Conservation (phyloP, 2,888 invertebrate genomes). For the Drosophila aldrichi region DNA sequence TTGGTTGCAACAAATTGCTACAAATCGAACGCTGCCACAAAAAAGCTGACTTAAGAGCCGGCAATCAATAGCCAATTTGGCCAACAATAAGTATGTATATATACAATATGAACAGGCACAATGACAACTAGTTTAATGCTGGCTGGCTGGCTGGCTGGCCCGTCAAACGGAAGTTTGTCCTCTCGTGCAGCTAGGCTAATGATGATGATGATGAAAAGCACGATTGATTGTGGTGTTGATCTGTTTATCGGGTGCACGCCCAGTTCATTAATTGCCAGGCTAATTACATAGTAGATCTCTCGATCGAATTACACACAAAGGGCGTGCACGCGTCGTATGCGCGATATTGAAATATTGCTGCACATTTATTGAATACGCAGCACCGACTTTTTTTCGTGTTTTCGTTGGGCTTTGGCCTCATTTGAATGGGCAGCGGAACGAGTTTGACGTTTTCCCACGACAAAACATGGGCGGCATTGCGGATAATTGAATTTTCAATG, state of each 20-base stretch:
- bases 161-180: constrained; percentile 44
- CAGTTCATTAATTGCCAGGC: constrained; percentile 22
- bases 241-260: constrained; percentile 26
- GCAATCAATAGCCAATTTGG: constrained; percentile 42
- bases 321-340: constrained; percentile 28
- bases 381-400: constrained; percentile 1
- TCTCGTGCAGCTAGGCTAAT: constrained; percentile 1
- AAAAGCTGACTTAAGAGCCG: constrained; percentile 26
- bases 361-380: constrained; percentile 45
- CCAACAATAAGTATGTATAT: constrained; percentile 1
- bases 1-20: constrained; percentile 48
- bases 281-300: background rate
- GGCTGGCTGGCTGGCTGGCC: background rate
- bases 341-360: constrained; percentile 16
- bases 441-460: constrained; percentile 71
- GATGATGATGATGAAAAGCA: constrained; percentile 9
- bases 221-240: constrained; percentile 14
- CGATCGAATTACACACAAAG: background rate
- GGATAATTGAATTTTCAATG: constrained; percentile 61
- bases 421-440: constrained; percentile 36
- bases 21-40: constrained; percentile 17
- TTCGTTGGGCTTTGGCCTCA: constrained; percentile 17
- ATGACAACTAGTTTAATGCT: constrained; percentile 26
- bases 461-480: constrained; percentile 33
- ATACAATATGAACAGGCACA: constrained; percentile 16